phyloP scores from a whole-genome alignment of 1,140 invertebrate genomes.

The Drosophila ficusphila region DNA sequence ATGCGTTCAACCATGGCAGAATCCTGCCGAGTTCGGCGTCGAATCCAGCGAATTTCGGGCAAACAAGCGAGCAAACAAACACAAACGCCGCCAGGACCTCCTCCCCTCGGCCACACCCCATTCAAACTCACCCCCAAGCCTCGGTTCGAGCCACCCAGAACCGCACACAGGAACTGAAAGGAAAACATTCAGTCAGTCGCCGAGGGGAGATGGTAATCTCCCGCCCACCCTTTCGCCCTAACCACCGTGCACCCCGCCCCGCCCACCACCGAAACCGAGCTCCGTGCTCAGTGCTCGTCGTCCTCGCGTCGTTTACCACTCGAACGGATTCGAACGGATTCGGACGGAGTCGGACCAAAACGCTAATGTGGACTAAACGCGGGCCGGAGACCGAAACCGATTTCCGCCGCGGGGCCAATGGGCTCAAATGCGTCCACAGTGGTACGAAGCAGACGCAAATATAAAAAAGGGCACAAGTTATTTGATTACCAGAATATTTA shows the following conservation, averaged over 20 bases:
- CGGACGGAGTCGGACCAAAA: conserved; percentile 39
- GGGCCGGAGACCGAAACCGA: conserved; percentile 67
- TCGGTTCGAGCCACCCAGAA: conserved; percentile 1
- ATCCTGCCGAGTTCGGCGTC: conserved; percentile 9
- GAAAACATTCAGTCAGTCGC: conserved; percentile 40
- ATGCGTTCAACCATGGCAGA: conserved; percentile 58
- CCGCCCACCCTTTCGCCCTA: conserved; percentile 15
- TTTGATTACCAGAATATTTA: too few relatives aligned
- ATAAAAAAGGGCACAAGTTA: too few relatives aligned
- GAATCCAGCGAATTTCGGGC: conserved; percentile 42
- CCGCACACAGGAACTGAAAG: conserved; percentile 21
- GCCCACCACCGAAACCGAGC: conserved; percentile 25
- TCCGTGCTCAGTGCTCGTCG: conserved; percentile 5
- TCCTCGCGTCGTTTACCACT: conserved; percentile 57
- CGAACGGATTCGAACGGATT: conserved; percentile 38
- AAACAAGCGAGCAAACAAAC: conserved; percentile 58
- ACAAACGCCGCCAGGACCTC: conserved; percentile 25
- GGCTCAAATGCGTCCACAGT: conserved; percentile 11
- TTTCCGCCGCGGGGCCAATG: conserved; percentile 51
- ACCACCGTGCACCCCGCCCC: conserved; percentile 1
- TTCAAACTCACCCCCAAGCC: not conserved
- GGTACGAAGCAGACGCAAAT: too few relatives aligned
- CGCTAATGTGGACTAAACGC: conserved; percentile 78
- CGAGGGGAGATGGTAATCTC: conserved; percentile 42
- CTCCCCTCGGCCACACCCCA: not conserved